Evolutionary conservation across 2,113 vertebrate genomes (phyloP).

Genomic region (Axis porcinus): DNA sequence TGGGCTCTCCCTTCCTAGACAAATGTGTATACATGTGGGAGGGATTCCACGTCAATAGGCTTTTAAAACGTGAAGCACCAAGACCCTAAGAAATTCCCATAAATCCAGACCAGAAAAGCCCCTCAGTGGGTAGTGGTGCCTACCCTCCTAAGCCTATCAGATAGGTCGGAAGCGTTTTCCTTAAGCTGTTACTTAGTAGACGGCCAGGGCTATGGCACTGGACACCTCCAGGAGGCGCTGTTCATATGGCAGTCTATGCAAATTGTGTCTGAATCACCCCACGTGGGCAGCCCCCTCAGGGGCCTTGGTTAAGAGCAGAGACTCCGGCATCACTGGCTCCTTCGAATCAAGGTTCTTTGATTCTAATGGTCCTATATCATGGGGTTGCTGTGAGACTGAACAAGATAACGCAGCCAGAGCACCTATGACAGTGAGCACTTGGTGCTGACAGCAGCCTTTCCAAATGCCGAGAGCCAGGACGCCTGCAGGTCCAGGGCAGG

Average conservation of each 20-base stretch:
- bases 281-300: not conserved
- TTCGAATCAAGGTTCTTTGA: not conserved
- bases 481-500: not conserved
- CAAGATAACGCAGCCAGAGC: not conserved
- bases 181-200: not conserved
- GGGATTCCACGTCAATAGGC: not conserved
- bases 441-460: not conserved
- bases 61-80: slow-evolving; percentile 7
- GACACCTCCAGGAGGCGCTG: not conserved
- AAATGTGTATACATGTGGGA: slow-evolving; percentile 38
- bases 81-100: slow-evolving; percentile 27
- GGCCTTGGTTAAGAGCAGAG: not conserved
- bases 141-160: not conserved
- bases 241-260: not conserved
- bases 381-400: not conserved
- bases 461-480: not conserved
- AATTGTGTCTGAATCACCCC: not conserved
- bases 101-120: slow-evolving; percentile 27
- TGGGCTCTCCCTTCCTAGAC: slow-evolving; percentile 17
- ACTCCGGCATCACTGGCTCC: not conserved
- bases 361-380: not conserved
- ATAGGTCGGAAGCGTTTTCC: not conserved
- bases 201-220: not conserved
- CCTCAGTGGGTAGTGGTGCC: not conserved
- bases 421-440: not conserved